Percentiles rank a stretch among this genome's conserved stretches.
These are phyloP conservation scores for Campylorhamphus procurvoides DNA, from an alignment of 2,113 vertebrate species.

Conservation along the genomic window DNA sequence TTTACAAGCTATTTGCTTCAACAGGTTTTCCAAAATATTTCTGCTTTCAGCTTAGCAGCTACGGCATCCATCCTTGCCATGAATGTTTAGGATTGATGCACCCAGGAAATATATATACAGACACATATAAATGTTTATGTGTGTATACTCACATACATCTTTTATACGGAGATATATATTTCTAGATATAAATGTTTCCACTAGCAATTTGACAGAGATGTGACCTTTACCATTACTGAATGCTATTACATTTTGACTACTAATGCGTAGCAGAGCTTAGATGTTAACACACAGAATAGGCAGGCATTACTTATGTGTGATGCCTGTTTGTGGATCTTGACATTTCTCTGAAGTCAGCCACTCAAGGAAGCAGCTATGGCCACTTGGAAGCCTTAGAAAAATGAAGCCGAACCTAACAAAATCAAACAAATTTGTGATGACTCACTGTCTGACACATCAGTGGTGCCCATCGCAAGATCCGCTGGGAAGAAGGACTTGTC, in stretches of 20 bases:
- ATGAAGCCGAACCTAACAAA: background rate
- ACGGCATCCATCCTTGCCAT: background rate
- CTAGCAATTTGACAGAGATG: background rate
- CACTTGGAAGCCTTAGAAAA: background rate
- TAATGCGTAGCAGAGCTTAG: background rate
- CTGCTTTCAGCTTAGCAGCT: background rate
- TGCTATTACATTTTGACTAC: background rate
- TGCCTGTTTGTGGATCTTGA: slow-evolving; percentile 23
- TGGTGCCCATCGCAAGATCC: background rate
- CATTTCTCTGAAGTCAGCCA: slow-evolving; percentile 1
- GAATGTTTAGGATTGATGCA: background rate
- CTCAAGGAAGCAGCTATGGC: background rate
- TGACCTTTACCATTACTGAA: slow-evolving; percentile 19
- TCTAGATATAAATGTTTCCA: background rate
- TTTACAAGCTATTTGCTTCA: background rate
- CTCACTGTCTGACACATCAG: slow-evolving; percentile 14
- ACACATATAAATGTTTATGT: background rate
- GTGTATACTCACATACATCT: background rate
- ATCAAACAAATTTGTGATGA: background rate
- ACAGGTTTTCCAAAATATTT: background rate
- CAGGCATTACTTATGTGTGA: background rate
- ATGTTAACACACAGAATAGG: background rate
- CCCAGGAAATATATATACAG: background rate
- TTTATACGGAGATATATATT: background rate
- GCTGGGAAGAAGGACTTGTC: background rate